Percentiles rank a stretch among this genome's conserved stretches.
Evolutionary conservation across 2,113 vertebrate species (phyloP).

Genomic region (Chiloscyllium plagiosum): DNA sequence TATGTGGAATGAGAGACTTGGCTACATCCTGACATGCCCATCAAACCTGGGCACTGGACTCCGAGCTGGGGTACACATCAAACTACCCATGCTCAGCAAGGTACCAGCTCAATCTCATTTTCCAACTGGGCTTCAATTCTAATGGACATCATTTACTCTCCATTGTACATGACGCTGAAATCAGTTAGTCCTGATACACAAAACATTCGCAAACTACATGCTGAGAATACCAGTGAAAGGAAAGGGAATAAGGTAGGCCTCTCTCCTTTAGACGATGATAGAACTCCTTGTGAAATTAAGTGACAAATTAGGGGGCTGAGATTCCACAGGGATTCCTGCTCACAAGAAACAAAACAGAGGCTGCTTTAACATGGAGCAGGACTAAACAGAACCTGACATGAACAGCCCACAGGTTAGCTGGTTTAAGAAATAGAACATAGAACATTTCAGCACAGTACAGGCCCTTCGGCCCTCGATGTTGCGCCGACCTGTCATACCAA

Average conservation of each 20-base stretch:
- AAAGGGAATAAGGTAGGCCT: not conserved
- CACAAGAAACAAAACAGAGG: not conserved
- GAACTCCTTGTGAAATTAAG: not conserved
- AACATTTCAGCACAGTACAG: too few relatives aligned
- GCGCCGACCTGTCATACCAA: too few relatives aligned
- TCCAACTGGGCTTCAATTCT: not conserved
- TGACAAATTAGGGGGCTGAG: not conserved
- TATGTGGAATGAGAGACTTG: conserved; percentile 76
- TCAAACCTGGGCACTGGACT: conserved; percentile 75
- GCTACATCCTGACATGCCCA: conserved; percentile 72
- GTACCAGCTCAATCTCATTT: conserved; percentile 45
- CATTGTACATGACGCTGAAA: not conserved
- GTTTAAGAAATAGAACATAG: not conserved
- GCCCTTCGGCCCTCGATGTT: too few relatives aligned
- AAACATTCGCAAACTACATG: not conserved
- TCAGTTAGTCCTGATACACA: not conserved
- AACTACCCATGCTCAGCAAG: conserved; percentile 70
- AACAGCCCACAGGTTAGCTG: not conserved
- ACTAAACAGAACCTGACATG: not conserved
- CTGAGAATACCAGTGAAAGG: not conserved
- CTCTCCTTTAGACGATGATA: not conserved
- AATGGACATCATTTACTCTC: not conserved
- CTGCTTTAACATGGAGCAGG: not conserved
- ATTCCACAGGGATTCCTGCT: not conserved
- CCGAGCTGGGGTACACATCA: conserved; percentile 72